Evolutionary conservation across 2,888 invertebrate species (phyloP), one percentile per base, ranked within the genome.

Genomic region (Stenoptilia bipunctidactyla): DNA sequence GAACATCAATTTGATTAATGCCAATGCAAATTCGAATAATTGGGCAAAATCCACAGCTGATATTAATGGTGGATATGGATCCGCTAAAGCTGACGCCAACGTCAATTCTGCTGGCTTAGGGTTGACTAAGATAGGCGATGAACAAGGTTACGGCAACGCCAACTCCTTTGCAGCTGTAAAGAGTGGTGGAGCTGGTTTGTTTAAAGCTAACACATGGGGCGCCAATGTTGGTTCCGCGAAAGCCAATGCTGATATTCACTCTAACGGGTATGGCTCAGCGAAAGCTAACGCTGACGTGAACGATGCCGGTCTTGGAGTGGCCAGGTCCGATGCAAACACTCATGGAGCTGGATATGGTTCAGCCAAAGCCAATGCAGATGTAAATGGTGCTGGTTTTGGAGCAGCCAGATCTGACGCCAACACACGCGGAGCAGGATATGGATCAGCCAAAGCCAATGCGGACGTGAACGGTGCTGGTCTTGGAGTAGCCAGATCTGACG

Each of bases 251-350:
- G 37, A 42, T 30, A 40, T 37, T 9, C 20, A 41, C 15, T 68
- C 63, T 1, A 14, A 13, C 3, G 52, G 48, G 3, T 20, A 20
- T 20, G 20, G 20, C 3, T 48, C 52, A 2, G 59, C 61, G 8
- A 54, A 60, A 36, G 58, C 68, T 15, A 55, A 61, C 39, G 67
- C 68, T 45, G 49, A 66, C 42, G 49, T 66, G 14, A 34, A 34
- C 14, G 34, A 34, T 5, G 38, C 38, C 12, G 44, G 39, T 27
- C 37, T 42, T n/a, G 43, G 42, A 10, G 40, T 43, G 14, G 41
- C 45, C 12, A 34, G 37, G 27, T 38, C 40, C 13, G 27, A 37
- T 20, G 4, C 36, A 40, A 20, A 9, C 38, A 45, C 15, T 38
- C 20, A 5, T 40, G 38, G 13, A 6, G 5, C 25, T 9, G 30